Conservation (phyloP, 2,888 invertebrate genomes). For the Megalurothrips usitatus region DNA sequence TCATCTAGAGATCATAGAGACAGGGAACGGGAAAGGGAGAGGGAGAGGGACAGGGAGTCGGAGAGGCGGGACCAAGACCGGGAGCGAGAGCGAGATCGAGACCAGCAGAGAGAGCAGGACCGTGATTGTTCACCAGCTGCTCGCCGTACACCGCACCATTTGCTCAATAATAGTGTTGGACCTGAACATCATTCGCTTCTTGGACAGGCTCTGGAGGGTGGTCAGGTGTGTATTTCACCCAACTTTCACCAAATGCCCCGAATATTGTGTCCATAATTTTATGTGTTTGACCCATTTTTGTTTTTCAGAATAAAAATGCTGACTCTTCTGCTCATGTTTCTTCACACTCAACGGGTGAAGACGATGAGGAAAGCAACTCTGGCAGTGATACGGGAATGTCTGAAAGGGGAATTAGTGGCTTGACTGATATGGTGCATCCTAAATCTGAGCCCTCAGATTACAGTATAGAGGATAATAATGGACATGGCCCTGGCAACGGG, state of each 20-base stretch:
- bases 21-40: background rate
- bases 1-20: conserved; percentile 17
- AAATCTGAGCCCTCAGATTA: conserved; percentile 72
- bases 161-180: conserved; percentile 15
- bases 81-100: background rate
- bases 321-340: conserved; percentile 52
- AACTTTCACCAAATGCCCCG: background rate
- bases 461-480: conserved; percentile 45
- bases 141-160: background rate
- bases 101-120: background rate
- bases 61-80: background rate
- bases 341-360: conserved; percentile 72
- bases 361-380: conserved; percentile 79
- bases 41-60: background rate
- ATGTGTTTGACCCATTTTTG: conserved; percentile 8
- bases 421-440: conserved; percentile 56
- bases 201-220: conserved; percentile 69
- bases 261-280: conserved; percentile 6
- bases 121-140: background rate
- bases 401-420: conserved; percentile 55
- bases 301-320: conserved; percentile 48
- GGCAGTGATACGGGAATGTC: conserved; percentile 73
- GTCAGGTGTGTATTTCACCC: background rate
- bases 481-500: conserved; percentile 62
- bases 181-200: conserved; percentile 57